These are phyloP conservation scores for Trachythela sp. DNA, from an alignment of 64 coral and sea anemone genomes.

Conservation along the genomic window DNA sequence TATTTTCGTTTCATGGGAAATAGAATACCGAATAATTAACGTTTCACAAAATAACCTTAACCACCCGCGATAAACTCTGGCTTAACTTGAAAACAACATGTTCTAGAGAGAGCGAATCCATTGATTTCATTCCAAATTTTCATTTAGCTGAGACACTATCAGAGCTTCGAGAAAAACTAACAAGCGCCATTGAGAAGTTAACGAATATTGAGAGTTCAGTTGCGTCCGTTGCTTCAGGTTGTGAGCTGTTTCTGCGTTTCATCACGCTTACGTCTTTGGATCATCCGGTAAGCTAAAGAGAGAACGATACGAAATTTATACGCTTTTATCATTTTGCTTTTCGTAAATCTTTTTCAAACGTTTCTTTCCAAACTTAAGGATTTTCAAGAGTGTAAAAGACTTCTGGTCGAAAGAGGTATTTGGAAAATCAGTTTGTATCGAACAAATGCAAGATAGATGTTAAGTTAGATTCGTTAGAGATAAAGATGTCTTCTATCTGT, in stretches of 20 bases:
- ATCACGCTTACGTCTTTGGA: constrained; percentile 90
- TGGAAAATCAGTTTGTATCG: neutral
- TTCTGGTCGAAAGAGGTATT: constrained; percentile 87
- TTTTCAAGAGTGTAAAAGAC: constrained; percentile 95
- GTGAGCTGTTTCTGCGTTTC: constrained; percentile 89
- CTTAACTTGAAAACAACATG: too few relatives aligned
- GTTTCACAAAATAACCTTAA: too few relatives aligned
- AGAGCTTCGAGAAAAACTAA: constrained; percentile 76
- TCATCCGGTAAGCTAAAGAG: constrained; percentile 59
- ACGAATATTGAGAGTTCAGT: constrained; percentile 69
- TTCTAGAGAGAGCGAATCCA: too few relatives aligned
- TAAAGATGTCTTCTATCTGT: neutral
- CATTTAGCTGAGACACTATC: constrained; percentile 79
- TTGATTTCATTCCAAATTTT: neutral
- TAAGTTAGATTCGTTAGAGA: neutral
- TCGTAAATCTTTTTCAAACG: too few relatives aligned
- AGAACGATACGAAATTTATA: neutral
- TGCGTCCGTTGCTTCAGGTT: constrained; percentile 81
- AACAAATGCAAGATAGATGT: too few relatives aligned
- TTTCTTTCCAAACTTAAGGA: constrained; percentile 35
- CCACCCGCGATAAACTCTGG: too few relatives aligned
- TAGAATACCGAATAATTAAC: too few relatives aligned
- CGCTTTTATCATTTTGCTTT: neutral
- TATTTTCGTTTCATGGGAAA: too few relatives aligned
- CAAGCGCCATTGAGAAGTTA: constrained; percentile 65